phyloP scores from a whole-genome alignment of 1,140 invertebrate genomes.

The Drosophila lacteicornis region DNA sequence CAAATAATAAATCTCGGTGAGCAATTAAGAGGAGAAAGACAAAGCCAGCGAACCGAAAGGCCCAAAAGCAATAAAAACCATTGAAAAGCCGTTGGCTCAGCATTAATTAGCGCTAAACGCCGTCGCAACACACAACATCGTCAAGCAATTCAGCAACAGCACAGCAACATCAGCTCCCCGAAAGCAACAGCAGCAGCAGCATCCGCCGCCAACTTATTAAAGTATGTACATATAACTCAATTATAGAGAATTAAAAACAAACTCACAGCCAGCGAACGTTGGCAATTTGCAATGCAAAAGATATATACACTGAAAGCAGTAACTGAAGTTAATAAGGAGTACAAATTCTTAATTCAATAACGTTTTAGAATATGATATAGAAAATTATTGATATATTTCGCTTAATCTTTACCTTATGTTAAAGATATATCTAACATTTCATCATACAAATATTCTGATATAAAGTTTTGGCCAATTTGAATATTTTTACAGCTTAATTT shows the following conservation, averaged over 20 bases:
- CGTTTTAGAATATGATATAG: background rate
- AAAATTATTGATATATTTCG: background rate
- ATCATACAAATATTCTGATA: no score
- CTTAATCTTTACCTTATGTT: no score
- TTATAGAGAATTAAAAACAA: conserved; percentile 82
- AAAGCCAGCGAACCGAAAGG: conserved; percentile 62
- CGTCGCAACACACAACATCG: conserved; percentile 45
- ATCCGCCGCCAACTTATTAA: conserved; percentile 77
- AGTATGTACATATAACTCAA: conserved; percentile 81
- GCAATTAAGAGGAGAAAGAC: conserved; percentile 71
- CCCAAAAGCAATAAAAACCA: conserved; percentile 67
- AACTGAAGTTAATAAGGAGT: background rate
- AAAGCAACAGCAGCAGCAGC: conserved; percentile 51
- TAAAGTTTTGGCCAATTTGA: no score
- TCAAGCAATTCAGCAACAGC: conserved; percentile 30
- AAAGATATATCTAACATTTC: no score
- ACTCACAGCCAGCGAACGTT: conserved; percentile 65
- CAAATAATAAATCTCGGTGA: conserved; percentile 76
- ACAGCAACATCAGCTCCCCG: conserved; percentile 41
- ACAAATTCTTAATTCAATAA: background rate
- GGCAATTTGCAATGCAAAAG: conserved; percentile 75
- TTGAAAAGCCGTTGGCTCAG: conserved; percentile 74
- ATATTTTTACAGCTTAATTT: no score
- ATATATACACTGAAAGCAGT: conserved; percentile 23
- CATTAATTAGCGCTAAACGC: conserved; percentile 79